Evolutionary conservation across 2,888 invertebrate genomes (phyloP).

Genomic region (Petrolisthes manimaculis): DNA sequence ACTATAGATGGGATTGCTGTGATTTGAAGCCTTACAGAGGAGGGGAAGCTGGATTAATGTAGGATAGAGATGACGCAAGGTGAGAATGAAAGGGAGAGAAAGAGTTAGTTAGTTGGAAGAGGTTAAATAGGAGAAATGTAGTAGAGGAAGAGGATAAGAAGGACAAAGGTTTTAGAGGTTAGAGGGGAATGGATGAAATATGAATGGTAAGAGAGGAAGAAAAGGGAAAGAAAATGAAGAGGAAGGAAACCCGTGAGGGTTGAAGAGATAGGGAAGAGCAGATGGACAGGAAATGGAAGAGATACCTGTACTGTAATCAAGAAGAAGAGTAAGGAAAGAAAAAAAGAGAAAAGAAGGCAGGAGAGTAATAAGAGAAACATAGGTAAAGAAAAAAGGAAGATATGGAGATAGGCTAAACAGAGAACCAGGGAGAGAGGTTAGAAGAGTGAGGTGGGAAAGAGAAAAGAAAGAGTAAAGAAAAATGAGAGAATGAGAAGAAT

Average conservation of each 20-base stretch:
- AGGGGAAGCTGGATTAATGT: too few species aligned
- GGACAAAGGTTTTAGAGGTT: background rate
- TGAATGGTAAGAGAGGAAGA: background rate
- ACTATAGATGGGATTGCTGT: constrained; percentile 3
- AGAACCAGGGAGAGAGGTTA: background rate
- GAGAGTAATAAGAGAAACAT: background rate
- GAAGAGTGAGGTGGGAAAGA: background rate
- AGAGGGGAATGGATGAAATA: background rate
- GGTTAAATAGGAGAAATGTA: background rate
- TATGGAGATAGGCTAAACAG: background rate
- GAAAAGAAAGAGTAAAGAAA: background rate
- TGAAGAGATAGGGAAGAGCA: background rate
- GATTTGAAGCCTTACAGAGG: constrained; percentile 12
- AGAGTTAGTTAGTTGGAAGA: background rate
- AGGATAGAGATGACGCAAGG: too few species aligned
- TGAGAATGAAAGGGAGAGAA: background rate
- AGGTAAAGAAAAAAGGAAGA: background rate
- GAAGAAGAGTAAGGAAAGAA: background rate
- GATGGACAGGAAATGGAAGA: background rate
- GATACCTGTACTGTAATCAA: background rate
- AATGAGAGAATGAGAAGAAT: background rate
- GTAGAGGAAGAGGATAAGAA: too few species aligned
- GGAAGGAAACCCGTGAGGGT: background rate
- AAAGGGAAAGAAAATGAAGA: background rate
- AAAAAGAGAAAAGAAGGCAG: background rate